Base-by-base conservation (phyloP, 2,113 vertebrate genomes). In the Deroptyus accipitrinus region DNA sequence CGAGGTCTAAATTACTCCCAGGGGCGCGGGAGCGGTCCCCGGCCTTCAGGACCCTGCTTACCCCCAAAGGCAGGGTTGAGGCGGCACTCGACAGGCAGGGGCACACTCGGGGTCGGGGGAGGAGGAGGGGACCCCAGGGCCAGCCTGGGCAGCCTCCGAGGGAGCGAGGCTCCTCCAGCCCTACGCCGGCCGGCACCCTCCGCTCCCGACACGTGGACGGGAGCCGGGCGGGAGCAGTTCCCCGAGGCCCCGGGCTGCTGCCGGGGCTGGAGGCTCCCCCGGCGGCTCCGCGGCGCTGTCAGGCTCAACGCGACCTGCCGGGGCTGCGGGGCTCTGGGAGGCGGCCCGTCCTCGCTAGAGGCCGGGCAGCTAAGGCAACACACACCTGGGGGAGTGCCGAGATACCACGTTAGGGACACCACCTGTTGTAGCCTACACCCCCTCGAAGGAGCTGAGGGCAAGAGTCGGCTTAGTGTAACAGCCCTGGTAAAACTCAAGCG, bases 1-100 rank as follows among this genome's bases (percentile, higher is more conserved):
- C 23, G 6, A 46, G 49, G 18, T 15, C 6, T 48, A 55, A n/a
- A 5, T 59, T 19, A 33, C 27, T 10, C 23, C 30, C 7, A 9
- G 6, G 23, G 9, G 9, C 0, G 1, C 1, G 3, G 28, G 2
- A 5, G 18, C 6, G 3, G 13, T 3, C 19, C 3, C 17, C 2
- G 20, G 33, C 30, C 25, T 17, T 23, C 66, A 37, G 39, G 70
- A 83, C 14, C 24, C 14, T 42, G 0, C 2, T 37, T 3, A 1
- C 7, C 31, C 10, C 31, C 9, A 8, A 75, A 10, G 2, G 23
- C 2, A 1, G 8, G 23, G 20, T 2, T 19, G 35, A 23, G 59
- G 8, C 1, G 4, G 22, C 46, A 0, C 33, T 37, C 18, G 52
- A 8, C 31, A 5, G 17, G 25, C 2, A 28, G 42, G 7, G 23